Evolutionary conservation across 2,888 invertebrate genomes (phyloP).

Genomic region (Tetanocera ferruginea): DNA sequence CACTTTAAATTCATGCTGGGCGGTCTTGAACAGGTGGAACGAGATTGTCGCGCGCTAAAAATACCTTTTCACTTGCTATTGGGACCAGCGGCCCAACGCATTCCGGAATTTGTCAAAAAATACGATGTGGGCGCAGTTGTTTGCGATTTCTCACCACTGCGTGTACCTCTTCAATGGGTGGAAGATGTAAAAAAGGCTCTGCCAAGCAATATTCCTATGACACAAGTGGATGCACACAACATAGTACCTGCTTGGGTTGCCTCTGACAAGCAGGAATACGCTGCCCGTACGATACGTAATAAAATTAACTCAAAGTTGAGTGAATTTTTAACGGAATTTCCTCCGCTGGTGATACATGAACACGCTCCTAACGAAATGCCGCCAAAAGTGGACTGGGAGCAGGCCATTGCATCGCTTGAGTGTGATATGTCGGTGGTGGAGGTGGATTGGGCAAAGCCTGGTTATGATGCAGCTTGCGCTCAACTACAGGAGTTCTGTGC

Average conservation of each 20-base stretch:
- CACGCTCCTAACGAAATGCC: conserved; percentile 65
- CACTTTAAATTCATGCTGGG: conserved; percentile 86
- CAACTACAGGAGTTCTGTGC: conserved; percentile 80
- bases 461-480: conserved; percentile 78
- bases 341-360: conserved; percentile 83
- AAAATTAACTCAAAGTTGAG: conserved; percentile 85
- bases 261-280: conserved; percentile 89
- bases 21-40: conserved; percentile 82
- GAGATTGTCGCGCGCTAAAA: conserved; percentile 79
- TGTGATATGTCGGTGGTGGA: conserved; percentile 81
- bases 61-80: conserved; percentile 84
- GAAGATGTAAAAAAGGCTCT: conserved; percentile 77
- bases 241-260: conserved; percentile 90
- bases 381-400: conserved; percentile 78
- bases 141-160: conserved; percentile 86
- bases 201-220: conserved; percentile 80
- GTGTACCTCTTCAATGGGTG: conserved; percentile 79
- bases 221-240: conserved; percentile 93
- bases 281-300: conserved; percentile 86
- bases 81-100: conserved; percentile 75
- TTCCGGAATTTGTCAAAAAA: conserved; percentile 79
- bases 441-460: conserved; percentile 85
- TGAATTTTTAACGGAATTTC: conserved; percentile 85
- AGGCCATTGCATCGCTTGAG: conserved; percentile 75
- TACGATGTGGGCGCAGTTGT: conserved; percentile 85